Conservation (phyloP, 2,888 invertebrate species). For the Acanthosepion esculentum region DNA sequence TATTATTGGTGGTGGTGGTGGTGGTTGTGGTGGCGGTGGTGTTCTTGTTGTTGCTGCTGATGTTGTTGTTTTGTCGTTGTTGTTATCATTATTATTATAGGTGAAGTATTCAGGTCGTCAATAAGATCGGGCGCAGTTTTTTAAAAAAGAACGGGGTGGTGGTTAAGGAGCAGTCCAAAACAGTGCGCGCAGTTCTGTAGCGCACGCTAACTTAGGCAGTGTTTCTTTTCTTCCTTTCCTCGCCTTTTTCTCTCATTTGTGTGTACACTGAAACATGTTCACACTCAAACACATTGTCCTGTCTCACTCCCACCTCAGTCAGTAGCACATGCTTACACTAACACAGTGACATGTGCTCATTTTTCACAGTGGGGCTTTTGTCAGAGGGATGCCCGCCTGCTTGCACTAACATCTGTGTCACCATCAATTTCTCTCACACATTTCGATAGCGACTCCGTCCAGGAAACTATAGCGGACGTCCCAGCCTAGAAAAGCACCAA, state of each 20-base stretch:
- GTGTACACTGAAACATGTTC: background rate
- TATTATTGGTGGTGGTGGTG: background rate
- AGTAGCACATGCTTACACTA: background rate
- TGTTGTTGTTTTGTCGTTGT: too few relatives aligned
- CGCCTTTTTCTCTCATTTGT: background rate
- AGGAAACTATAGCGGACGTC: background rate
- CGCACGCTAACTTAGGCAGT: background rate
- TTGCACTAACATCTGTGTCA: constrained; percentile 43
- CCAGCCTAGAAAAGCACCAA: background rate
- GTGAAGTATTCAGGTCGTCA: background rate
- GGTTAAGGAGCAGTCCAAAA: background rate
- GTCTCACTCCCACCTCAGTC: background rate
- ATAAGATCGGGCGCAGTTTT: background rate
- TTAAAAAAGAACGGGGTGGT: background rate
- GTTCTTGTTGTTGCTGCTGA: too few relatives aligned
- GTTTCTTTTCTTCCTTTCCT: background rate
- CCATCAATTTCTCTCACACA: constrained; percentile 36
- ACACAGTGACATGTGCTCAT: background rate
- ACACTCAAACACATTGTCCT: background rate
- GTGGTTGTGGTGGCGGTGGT: too few relatives aligned
- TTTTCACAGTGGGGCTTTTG: constrained; percentile 20
- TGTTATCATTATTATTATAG: background rate
- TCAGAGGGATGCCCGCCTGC: constrained; percentile 12
- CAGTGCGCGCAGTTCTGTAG: background rate
- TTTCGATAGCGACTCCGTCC: constrained; percentile 42